Base-by-base conservation (phyloP, 2,797 vertebrate genomes). In the Cyclura pinguis region DNA sequence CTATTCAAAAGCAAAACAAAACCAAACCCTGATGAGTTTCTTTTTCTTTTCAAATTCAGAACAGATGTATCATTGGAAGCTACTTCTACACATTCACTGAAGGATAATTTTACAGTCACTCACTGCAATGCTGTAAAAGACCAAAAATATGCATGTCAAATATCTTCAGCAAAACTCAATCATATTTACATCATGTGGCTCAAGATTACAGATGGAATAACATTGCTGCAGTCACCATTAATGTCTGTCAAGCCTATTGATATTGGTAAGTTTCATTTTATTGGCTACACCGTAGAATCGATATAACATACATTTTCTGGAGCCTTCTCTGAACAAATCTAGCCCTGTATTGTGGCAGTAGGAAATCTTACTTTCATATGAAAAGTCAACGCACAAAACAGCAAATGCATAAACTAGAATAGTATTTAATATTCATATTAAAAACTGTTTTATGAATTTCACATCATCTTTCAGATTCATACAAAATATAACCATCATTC, bases 231-330 rank as follows among this genome's bases (percentile, higher is more conserved):
- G 38, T 97, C 97, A 0, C 97, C 98, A 0, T 91, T 96, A 10
- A 89, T 97, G 92, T 95, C 97, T 13, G 95, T 97, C 86, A 92
- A 94, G 82, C 98, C 97, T 64, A 10, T 95, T 14, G 92, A 94
- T 88, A 89, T 98, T 0, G 97, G 99, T 99, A 96, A 98, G 98
- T 96, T 35, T 69, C 29, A 64, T 77, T 82, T 57, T n/a, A 47
- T 84, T 78, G 27, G 35, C 13, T 14, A 77, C 1, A 80, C 18
- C 18, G 27, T 52, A 38, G 3, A 84, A 80, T 42, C 27, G 57
- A 29, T 35, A 74, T 84, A 64, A 52, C 2, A 32, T 50, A 24
- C 32, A 67, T 59, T 14, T n/a, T 81, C 24, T 50, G 74, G 38
- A 78, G 9, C 57, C 38, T 50, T 24, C 59, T 62, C 4, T 55